Conservation (phyloP, 2,888 invertebrate genomes). For the Heterodera filipjevi region DNA sequence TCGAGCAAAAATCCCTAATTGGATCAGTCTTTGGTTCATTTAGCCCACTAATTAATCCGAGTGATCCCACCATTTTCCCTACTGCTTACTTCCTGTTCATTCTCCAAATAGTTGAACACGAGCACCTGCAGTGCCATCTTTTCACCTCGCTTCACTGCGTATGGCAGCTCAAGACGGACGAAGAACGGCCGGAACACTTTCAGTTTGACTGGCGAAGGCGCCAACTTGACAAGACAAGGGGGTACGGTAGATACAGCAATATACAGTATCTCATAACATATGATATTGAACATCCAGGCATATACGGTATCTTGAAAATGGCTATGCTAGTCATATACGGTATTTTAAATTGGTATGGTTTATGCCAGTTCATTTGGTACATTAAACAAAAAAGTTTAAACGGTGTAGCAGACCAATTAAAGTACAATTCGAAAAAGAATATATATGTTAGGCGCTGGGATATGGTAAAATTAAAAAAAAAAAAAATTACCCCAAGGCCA, state of each 20-base stretch:
- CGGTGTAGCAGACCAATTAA: too few species aligned
- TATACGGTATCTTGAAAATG: too few species aligned
- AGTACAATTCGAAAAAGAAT: neutral
- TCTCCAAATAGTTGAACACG: constrained; percentile 77
- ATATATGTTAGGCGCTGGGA: neutral
- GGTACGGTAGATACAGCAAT: too few species aligned
- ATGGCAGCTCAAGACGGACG: constrained; percentile 83
- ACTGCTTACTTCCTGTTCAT: constrained; percentile 69
- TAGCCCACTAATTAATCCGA: too few species aligned
- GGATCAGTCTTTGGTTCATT: too few species aligned
- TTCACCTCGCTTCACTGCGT: constrained; percentile 85
- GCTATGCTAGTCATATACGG: too few species aligned
- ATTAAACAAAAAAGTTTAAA: too few species aligned
- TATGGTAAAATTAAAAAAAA: neutral
- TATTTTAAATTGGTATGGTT: too few species aligned
- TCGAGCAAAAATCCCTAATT: too few species aligned
- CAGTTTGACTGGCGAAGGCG: constrained; percentile 67
- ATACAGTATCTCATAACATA: neutral
- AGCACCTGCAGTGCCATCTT: constrained; percentile 78
- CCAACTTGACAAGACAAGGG: neutral
- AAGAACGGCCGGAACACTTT: constrained; percentile 84
- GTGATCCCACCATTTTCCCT: too few species aligned
- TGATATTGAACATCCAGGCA: neutral
- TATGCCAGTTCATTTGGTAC: too few species aligned
- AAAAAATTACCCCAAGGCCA: constrained; percentile 75